Conservation (phyloP, 1,140 invertebrate species). For the Zaprionus davidi region DNA sequence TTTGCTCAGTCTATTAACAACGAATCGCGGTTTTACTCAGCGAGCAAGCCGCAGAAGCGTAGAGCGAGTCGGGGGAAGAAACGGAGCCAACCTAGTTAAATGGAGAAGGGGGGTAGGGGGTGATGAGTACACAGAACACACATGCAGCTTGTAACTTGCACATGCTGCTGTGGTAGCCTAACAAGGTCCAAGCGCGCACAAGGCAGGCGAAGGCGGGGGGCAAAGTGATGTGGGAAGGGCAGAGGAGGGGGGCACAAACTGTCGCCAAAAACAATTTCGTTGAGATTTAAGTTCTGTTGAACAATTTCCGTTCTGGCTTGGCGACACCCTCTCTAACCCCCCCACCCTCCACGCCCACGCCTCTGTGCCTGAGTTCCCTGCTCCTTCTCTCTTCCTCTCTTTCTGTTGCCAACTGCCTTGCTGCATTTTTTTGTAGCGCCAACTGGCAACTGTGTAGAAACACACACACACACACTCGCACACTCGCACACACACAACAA, state of each 20-base stretch:
- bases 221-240: not conserved
- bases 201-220: not conserved
- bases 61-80: not conserved
- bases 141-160: slow-evolving; percentile 66
- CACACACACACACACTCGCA: slow-evolving; percentile 10
- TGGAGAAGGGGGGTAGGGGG: not conserved
- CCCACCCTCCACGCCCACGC: not conserved
- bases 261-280: slow-evolving; percentile 81
- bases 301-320: slow-evolving; percentile 69
- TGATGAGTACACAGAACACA: slow-evolving; percentile 32
- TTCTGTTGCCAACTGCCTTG: not conserved
- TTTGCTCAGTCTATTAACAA: not conserved
- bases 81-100: not conserved
- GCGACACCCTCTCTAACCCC: not conserved
- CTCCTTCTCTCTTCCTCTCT: not conserved
- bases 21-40: not conserved
- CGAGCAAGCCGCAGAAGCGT: not conserved
- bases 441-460: slow-evolving; percentile 30
- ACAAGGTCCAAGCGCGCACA: slow-evolving; percentile 50
- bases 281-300: slow-evolving; percentile 79
- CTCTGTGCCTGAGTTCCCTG: not conserved
- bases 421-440: slow-evolving; percentile 33
- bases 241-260: slow-evolving; percentile 35
- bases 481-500: not conserved
- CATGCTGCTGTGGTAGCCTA: slow-evolving; percentile 56